Base-by-base conservation (phyloP, 2,113 vertebrate species). In the Bos indicus region DNA sequence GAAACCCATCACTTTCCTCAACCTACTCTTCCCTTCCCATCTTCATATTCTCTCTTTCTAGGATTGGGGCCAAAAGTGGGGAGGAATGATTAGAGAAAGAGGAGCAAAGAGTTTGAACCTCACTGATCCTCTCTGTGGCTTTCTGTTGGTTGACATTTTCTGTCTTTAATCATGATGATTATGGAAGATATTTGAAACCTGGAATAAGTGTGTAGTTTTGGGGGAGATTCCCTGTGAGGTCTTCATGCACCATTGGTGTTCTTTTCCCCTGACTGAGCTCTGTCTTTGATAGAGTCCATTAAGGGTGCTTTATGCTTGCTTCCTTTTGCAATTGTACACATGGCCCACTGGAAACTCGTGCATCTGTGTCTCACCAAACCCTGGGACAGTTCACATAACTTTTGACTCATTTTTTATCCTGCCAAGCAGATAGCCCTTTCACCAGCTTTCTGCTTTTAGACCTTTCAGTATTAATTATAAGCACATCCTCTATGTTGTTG, bases 111-210 rank as follows among this genome's bases (percentile, higher is more conserved):
- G 14, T 67, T 17, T 86, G 11, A 23, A 48, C 7, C 26, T 33
- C 23, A 43, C 9, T 30, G n/a, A 3, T 91, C 6, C 16, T 74
- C 0, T 43, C 28, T 57, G 12, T 87, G n/a, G 7, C 77, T 91
- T 74, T 84, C 33, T 33, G 3, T 60, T 57, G 30, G 33, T 28
- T 64, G 11, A 46, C 2, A 59, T 71, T 97, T 83, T 88, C 10
- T 91, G 5, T 19, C 56, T 82, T 95, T 74, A 95, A 67, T 88
- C 36, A 40, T 21, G 16, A 6, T 87, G 23, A 54, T 80, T n/a
- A 81, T 86, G n/a, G 10, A 14, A 57, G 48, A 46, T 91, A 88
- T 46, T 57, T 92, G 71, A 89, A 96, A 83, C 8, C 17, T 83
- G 12, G 48, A 93, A 67, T 67, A 87, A 48, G 1, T 1, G 10